Evolutionary conservation across 2,113 vertebrate genomes (phyloP), one percentile per base, ranked within the genome.

Genomic region (Podarcis muralis): DNA sequence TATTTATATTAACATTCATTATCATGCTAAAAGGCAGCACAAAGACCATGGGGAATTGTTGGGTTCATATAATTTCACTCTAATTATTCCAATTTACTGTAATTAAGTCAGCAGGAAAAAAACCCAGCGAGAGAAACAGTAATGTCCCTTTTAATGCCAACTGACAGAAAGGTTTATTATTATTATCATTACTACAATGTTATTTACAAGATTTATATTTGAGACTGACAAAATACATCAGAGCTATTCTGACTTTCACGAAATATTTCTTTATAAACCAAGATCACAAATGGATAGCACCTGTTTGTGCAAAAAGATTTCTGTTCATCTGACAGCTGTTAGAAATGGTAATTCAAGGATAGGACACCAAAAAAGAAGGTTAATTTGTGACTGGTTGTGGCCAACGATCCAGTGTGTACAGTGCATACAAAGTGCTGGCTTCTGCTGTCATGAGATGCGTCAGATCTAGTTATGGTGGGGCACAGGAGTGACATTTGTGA

Each of bases 71-170:
- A 93, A 95, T 95, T 96, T 94, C 85, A 87, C 80, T 92, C 72
- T 95, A 94, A 95, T 95, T 96, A 95, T 95, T 95, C 92, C 94
- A 95, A 96, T 96, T 95, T 95, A 92, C 91, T 94, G 68, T 94
- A 97, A 97, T 97, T 95, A 96, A 95, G 91, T 94, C 79, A 90
- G 8, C 81, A 90, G 91, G 48, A 93, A 87, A 93, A 95, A 92
- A 94, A 81, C 25, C 1, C n/a, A 84, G 37, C 87, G 53, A 92
- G 87, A 93, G 84, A 95, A 96, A 94, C 40, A 92, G 32, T 93
- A 91, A 92, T 89, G 93, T 87, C 84, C 94, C 30, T 91, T 93
- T 96, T 88, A 94, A 91, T 84, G 94, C 65, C 53, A 93, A 84
- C 68, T 65, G 76, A 91, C 57, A 91, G 80, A 71, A 90, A 7